Evolutionary conservation across 2,113 vertebrate genomes (phyloP), one percentile per base, ranked within the genome.

Genomic region (Balaeniceps rex): DNA sequence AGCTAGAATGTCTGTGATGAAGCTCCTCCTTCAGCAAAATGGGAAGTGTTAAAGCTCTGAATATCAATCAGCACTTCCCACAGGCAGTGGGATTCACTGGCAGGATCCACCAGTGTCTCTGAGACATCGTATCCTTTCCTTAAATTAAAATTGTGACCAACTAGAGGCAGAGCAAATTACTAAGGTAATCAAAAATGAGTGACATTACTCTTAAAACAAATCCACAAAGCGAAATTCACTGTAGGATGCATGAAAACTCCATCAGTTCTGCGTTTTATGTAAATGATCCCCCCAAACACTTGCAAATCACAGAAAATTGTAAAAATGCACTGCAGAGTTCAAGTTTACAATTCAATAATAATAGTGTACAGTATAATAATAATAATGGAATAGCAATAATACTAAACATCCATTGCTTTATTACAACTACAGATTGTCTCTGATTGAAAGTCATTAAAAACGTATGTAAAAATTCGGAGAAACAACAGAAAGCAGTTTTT

Each of bases 31-130:
- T 93, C 94, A 91, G 90, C 78, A 95, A 96, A 97, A 97, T n/a
- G 75, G 92, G 87, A 96, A 90, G 96, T 96, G 93, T 96, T 97
- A 95, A 95, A 96, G 94, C 93, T 94, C 90, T 94, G 94, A 96
- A 96, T 96, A 97, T 96, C 96, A 96, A 91, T 94, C 93, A 93
- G 94, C 85, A 85, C 96, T 96, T 97, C 96, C 96, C 90, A 97
- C 96, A 95, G 87, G 92, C 96, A 92, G 93, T 95, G 85, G 96
- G 90, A 96, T 96, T 96, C 96, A 88, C 75, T 95, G 85, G 71
- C 75, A 96, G 92, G 90, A 90, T 92, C 87, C 8, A 8, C 75
- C 79, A 86, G 78, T 88, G 93, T 95, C 90, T 90, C 93, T 77
- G 90, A 96, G 71, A 97, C 87, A 70, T 49, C 1, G 12, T 85